Percentiles rank a stretch among this genome's conserved stretches.
Evolutionary conservation across 1,140 invertebrate species (phyloP).

Genomic region (Drosophila pandora): DNA sequence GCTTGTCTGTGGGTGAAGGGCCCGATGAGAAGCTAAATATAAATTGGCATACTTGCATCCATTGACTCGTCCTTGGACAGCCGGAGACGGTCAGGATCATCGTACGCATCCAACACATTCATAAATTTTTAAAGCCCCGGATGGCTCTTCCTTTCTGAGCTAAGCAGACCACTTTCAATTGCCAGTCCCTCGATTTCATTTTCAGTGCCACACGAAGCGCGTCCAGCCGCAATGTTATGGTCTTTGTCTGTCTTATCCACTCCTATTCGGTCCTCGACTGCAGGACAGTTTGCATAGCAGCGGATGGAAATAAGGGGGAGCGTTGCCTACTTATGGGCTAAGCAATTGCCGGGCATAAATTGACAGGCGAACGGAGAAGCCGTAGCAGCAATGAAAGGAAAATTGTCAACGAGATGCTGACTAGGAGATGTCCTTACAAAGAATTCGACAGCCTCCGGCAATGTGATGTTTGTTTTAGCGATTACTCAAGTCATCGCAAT

Average conservation of each 20-base stretch:
- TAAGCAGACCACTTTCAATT: slow-evolving; percentile 53
- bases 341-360: slow-evolving; percentile 58
- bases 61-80: slow-evolving; percentile 43
- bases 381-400: slow-evolving; percentile 28
- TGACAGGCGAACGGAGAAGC: slow-evolving; percentile 27
- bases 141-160: slow-evolving; percentile 15
- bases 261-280: slow-evolving; percentile 2
- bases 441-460: neutral
- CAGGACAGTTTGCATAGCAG: slow-evolving; percentile 32
- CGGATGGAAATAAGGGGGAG: slow-evolving; percentile 31
- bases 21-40: slow-evolving; percentile 63
- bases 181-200: slow-evolving; percentile 24
- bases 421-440: slow-evolving; percentile 23
- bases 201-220: slow-evolving; percentile 42
- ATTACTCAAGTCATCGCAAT: neutral
- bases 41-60: slow-evolving; percentile 65
- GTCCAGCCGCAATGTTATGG: slow-evolving; percentile 58
- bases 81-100: neutral
- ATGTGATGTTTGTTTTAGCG: neutral
- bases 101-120: slow-evolving; percentile 29
- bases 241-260: slow-evolving; percentile 37
- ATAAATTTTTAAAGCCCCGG: slow-evolving; percentile 52
- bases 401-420: slow-evolving; percentile 14
- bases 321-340: slow-evolving; percentile 58
- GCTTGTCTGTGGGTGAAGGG: slow-evolving; percentile 37